These are phyloP conservation scores for Leptopilina drosophilae DNA, from an alignment of 2,888 invertebrate genomes.

Conservation along the genomic window DNA sequence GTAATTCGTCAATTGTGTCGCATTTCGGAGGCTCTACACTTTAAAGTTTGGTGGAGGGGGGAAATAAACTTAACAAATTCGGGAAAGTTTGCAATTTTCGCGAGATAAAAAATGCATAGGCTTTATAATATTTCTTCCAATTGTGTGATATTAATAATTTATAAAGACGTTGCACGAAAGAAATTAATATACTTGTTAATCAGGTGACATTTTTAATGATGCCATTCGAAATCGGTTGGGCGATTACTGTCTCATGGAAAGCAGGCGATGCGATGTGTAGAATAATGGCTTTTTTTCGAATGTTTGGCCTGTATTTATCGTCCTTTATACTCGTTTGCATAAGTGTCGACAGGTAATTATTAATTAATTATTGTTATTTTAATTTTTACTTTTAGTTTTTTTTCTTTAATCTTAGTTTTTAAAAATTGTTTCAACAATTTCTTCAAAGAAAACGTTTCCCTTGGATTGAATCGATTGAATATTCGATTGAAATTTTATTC, in stretches of 20 bases:
- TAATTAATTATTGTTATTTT: slow-evolving; percentile 61
- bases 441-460: too few relatives aligned
- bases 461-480: too few relatives aligned
- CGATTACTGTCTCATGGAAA: slow-evolving; percentile 90
- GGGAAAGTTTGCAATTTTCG: too few relatives aligned
- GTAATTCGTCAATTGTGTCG: too few relatives aligned
- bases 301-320: slow-evolving; percentile 91
- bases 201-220: slow-evolving; percentile 93
- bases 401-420: not conserved
- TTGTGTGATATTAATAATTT: too few relatives aligned
- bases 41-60: too few relatives aligned
- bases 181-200: slow-evolving; percentile 1
- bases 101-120: too few relatives aligned
- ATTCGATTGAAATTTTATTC: too few relatives aligned
- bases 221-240: slow-evolving; percentile 94
- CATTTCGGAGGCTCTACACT: too few relatives aligned
- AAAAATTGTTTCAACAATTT: not conserved
- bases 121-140: too few relatives aligned
- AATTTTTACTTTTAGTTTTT: too few relatives aligned
- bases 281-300: slow-evolving; percentile 91
- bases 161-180: not conserved
- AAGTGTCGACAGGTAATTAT: slow-evolving; percentile 92
- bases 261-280: slow-evolving; percentile 91
- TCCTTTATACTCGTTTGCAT: slow-evolving; percentile 93
- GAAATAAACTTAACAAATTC: too few relatives aligned